phyloP scores from a whole-genome alignment of 2,888 invertebrate species.

The Entomobrya proxima region DNA sequence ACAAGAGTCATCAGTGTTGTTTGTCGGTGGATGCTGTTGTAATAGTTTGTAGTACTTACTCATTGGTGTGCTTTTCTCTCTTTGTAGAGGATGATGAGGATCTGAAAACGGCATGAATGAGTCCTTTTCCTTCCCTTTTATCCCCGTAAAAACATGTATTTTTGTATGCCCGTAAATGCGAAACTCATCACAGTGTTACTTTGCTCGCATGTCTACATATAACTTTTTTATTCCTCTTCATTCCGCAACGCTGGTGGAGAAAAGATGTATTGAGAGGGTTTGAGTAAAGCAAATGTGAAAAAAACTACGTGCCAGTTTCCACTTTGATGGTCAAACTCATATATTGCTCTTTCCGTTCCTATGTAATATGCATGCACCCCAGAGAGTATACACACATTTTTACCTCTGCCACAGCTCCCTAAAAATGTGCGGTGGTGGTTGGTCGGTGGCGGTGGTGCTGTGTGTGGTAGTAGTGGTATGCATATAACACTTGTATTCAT shows the following conservation, averaged over 20 bases:
- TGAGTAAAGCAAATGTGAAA: constrained; percentile 9
- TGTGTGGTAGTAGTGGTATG: background rate
- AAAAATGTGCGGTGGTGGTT: constrained; percentile 13
- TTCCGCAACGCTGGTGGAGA: constrained; percentile 12
- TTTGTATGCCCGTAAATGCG: constrained; percentile 33
- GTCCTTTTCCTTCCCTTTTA: constrained; percentile 13
- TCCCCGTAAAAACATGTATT: constrained; percentile 34
- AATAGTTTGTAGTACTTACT: background rate
- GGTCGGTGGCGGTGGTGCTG: background rate
- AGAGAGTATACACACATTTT: constrained; percentile 12
- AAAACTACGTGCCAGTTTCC: constrained; percentile 43
- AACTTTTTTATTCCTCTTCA: constrained; percentile 39
- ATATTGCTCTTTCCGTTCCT: background rate
- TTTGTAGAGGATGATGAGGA: background rate
- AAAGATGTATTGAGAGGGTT: constrained; percentile 12
- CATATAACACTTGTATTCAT: constrained; percentile 54
- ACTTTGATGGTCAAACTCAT: constrained; percentile 52
- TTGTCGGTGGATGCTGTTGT: background rate
- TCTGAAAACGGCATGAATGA: constrained; percentile 12
- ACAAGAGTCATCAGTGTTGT: background rate
- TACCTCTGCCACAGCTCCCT: background rate
- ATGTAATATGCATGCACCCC: constrained; percentile 42
- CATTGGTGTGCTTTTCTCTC: background rate
- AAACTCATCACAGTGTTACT: constrained; percentile 24
- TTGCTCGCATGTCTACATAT: constrained; percentile 4